Evolutionary conservation across 1,140 invertebrate species (phyloP).

Genomic region (Antheraea pernyi): DNA sequence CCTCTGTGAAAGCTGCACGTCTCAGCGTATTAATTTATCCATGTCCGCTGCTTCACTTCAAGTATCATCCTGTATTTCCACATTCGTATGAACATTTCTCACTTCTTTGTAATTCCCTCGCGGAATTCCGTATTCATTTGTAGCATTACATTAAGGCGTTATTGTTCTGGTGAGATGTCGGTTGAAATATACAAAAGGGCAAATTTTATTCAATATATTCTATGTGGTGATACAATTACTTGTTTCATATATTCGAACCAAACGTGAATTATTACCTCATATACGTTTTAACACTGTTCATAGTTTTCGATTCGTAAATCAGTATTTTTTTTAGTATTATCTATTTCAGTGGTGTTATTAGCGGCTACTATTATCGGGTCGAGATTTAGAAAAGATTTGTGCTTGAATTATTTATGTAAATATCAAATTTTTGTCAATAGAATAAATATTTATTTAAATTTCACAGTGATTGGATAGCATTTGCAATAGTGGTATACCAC

Average conservation of each 20-base stretch:
- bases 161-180: conserved; percentile 56
- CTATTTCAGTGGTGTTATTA: too few relatives aligned
- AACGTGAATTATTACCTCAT: background rate
- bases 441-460: too few relatives aligned
- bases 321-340: too few relatives aligned
- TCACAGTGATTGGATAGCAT: too few relatives aligned
- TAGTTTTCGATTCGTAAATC: too few relatives aligned
- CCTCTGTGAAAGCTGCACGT: conserved; percentile 43
- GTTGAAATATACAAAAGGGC: conserved; percentile 54
- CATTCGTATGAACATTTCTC: conserved; percentile 18
- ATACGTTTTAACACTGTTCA: background rate
- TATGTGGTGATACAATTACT: conserved; percentile 19
- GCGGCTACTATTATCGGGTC: too few relatives aligned
- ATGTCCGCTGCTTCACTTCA: conserved; percentile 24
- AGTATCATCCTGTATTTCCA: conserved; percentile 10
- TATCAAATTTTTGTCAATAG: too few relatives aligned
- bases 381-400: too few relatives aligned
- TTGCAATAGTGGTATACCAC: too few relatives aligned
- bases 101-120: conserved; percentile 40
- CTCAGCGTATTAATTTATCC: conserved; percentile 60
- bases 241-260: background rate
- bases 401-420: too few relatives aligned
- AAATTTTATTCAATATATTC: conserved; percentile 47
- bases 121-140: conserved; percentile 64
- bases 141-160: conserved; percentile 60